Percentiles rank a stretch among this genome's conserved stretches.
Evolutionary conservation across 2,113 vertebrate genomes (phyloP).

Genomic region (Datnioides undecimradiatus): DNA sequence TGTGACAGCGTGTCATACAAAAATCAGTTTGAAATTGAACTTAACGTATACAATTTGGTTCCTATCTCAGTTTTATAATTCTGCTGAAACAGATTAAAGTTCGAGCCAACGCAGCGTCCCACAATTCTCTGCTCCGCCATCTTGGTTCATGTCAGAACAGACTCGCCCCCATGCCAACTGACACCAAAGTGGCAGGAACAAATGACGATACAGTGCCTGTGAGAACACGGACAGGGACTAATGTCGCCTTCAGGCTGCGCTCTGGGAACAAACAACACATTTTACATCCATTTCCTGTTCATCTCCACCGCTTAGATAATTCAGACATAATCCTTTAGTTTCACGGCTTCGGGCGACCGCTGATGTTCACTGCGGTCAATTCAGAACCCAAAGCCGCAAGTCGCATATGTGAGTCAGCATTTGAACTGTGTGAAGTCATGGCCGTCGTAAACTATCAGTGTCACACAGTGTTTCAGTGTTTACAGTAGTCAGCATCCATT

Average conservation of each 20-base stretch:
- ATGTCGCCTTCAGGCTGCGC: conserved; percentile 31
- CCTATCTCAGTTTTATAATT: background rate
- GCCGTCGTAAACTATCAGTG: background rate
- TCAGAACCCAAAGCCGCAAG: background rate
- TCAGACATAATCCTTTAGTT: conserved; percentile 27
- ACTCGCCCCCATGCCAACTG: background rate
- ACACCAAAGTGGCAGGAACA: conserved; percentile 40
- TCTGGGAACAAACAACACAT: conserved; percentile 36
- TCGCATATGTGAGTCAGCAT: background rate
- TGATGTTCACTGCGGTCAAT: background rate
- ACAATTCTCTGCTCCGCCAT: background rate
- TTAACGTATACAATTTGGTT: background rate
- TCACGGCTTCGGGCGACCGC: background rate
- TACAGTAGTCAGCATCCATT: background rate
- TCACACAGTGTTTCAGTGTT: background rate
- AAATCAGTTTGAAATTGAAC: too few species aligned
- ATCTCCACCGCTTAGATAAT: conserved; percentile 21
- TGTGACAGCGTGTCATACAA: background rate
- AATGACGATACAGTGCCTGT: conserved; percentile 30
- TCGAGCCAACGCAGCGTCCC: background rate
- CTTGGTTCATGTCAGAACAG: conserved; percentile 15
- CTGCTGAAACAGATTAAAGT: background rate
- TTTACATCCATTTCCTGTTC: conserved; percentile 16
- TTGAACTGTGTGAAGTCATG: background rate
- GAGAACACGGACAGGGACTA: conserved; percentile 52